Base-by-base conservation (phyloP, 2,888 invertebrate species). In the Eretmocerus hayati region DNA sequence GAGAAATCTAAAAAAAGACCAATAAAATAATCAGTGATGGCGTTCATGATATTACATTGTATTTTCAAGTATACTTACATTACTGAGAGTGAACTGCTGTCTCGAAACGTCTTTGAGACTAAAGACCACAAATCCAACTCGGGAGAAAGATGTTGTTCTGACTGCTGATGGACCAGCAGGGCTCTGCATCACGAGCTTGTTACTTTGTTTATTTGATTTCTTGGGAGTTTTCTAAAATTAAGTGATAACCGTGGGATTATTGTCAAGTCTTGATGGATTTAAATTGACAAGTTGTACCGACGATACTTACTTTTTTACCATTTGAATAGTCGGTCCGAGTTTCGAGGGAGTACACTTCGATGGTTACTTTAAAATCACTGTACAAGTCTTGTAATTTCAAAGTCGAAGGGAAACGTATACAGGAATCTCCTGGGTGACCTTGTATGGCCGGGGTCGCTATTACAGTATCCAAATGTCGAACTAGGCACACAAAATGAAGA, bases 121-220 rank as follows among this genome's bases (percentile, higher is more conserved):
- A 68, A 96, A 87, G 52, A 89, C 84, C 50, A 91, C 83, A 65
- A 87, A 90, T 1, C 94, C 94, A 67, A 91, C 85, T 52, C 85
- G 77, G 22, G 84, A 80, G 73, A 96, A 89, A 60, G 88, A 85
- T 2, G 94, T 87, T 1, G 87, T 83, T 45, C 92, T 78, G 0
- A 94, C 91, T 1, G 86, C 84, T 55, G 78, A 78, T 3, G 93
- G 92, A 0, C 93, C 93, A 5, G 84, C 92, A 2, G 93, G 93
- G 58, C 89, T 90, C 61, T 86, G 84, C 33, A 76, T 77, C 19
- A 81, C 68, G 53, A 84, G 75, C 41, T 81, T n/a, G n/a, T n/a
- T 74, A 26, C 80, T 81, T 19, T 87, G 84, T 60, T 81, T 81
- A 48, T n/a, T n/a, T n/a, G n/a, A n/a, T n/a, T n/a, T n/a, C n/a